Conservation (phyloP, 2,888 invertebrate genomes). For the Drosophila algonquin region DNA sequence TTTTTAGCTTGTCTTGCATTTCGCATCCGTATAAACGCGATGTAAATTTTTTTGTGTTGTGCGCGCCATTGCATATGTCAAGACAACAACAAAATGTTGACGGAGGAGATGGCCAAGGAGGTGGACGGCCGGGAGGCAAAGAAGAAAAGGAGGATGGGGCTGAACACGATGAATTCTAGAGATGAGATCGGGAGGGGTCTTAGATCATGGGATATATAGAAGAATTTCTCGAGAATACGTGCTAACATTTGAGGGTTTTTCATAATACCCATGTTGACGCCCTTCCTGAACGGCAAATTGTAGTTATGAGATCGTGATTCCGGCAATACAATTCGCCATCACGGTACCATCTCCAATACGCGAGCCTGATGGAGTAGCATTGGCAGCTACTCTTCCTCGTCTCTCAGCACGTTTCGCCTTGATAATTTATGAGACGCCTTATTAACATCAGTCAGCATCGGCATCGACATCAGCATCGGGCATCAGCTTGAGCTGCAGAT, state of each 20-base stretch:
- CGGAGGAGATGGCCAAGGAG: slow-evolving; percentile 19
- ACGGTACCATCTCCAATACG: slow-evolving; percentile 30
- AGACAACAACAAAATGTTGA: slow-evolving; percentile 56
- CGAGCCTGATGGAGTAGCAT: slow-evolving; percentile 33
- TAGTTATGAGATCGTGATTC: no score
- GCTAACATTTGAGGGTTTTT: no score
- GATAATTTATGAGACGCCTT: slow-evolving; percentile 81
- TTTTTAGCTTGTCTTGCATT: slow-evolving; percentile 50
- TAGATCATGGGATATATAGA: no score
- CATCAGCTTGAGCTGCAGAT: slow-evolving; percentile 17
- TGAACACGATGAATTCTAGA: neutral
- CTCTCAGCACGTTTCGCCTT: slow-evolving; percentile 67
- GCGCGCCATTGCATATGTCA: slow-evolving; percentile 73
- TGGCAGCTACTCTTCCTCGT: slow-evolving; percentile 46
- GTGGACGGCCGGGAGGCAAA: neutral
- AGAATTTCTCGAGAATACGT: neutral
- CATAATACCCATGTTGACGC: no score
- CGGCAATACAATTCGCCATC: no score
- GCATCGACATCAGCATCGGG: slow-evolving; percentile 21
- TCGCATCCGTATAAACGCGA: slow-evolving; percentile 74
- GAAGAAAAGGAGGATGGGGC: neutral
- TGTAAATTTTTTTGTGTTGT: slow-evolving; percentile 78
- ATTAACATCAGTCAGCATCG: slow-evolving; percentile 77
- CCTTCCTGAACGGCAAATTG: no score
- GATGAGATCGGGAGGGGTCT: neutral